A percentile compares a stretch with the other conserved stretches of the same genome.
These are phyloP conservation scores for Cataglyphis cursor DNA, from an alignment of 2,888 invertebrate genomes.

Conservation along the genomic window DNA sequence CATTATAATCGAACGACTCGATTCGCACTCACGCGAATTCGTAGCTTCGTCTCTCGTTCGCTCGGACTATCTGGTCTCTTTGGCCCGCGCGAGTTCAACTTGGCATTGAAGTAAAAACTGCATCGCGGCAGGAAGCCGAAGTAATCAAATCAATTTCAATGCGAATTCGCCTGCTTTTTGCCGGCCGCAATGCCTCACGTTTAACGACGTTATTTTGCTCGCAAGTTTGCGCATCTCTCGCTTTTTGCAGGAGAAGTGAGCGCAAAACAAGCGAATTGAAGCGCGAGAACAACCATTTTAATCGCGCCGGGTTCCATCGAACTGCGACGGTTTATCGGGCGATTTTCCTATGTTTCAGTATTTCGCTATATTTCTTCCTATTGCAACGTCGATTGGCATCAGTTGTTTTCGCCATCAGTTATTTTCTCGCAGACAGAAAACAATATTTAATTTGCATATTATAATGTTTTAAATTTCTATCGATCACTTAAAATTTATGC, in stretches of 20 bases:
- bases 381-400: conserved; percentile 20
- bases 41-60: conserved; percentile 38
- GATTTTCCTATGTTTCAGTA: conserved; percentile 24
- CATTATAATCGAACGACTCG: conserved; percentile 65
- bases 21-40: conserved; percentile 55
- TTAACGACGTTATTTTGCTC: conserved; percentile 56
- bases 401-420: background rate
- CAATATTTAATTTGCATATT: background rate
- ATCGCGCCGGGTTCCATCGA: conserved; percentile 41
- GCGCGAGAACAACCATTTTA: conserved; percentile 38
- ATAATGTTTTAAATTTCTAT: background rate
- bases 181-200: conserved; percentile 43
- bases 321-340: conserved; percentile 32
- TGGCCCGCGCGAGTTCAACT: conserved; percentile 45
- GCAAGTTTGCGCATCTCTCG: conserved; percentile 28
- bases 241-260: conserved; percentile 24
- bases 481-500: background rate
- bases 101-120: conserved; percentile 62
- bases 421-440: conserved; percentile 14
- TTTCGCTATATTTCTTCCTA: background rate
- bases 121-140: conserved; percentile 68
- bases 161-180: conserved; percentile 45
- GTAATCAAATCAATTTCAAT: conserved; percentile 76
- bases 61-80: conserved; percentile 7
- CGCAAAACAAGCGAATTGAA: conserved; percentile 27